Base-by-base conservation (phyloP, 2,113 vertebrate species). In the Telmatochromis brichardi region DNA sequence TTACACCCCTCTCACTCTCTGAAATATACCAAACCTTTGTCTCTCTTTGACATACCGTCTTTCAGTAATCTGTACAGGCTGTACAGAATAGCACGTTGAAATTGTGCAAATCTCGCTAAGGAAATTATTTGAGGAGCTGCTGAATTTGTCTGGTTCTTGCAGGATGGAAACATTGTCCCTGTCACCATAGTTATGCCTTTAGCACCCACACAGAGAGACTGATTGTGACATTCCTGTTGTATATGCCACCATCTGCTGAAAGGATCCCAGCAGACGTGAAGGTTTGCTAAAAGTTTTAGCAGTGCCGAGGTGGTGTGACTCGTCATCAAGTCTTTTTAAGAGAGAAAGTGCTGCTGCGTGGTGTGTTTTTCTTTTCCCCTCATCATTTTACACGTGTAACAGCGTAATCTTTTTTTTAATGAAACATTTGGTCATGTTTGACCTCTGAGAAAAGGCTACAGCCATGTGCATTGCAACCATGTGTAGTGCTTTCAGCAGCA, bases 141-240 rank as follows among this genome's bases (percentile, higher is more conserved):
- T 54, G 84, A 42, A 87, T 89, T 85, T 78, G 31, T 90, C 88
- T 82, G 83, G 73, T 28, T 80, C 53, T 79, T 55, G 73, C 40
- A 15, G 89, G 89, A 80, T 89, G 68, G 81, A 92, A 92, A 89
- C 86, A 73, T 90, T 86, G 89, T 88, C 81, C 60, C 83, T 89
- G 90, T 89, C 89, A 88, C 81, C 73, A n/a, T 4, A 53, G 85
- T 87, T 60, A 5, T 83, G 83, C 83, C 90, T 90, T 88, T 55
- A 86, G 90, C 87, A 31, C 80, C 84, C 81, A 65, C 86, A 82
- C 86, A 86, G 82, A 80, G 9, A 60, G 68, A 83, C 86, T 90
- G 84, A 94, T 89, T 79, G 85, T 4, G 17, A 84, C 88, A 85
- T 88, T 84, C 86, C 83, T 88, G 45, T 82, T 84, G 86, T 82